Conservation (phyloP, 2,797 vertebrate genomes). For the Glyptemys insculpta region DNA sequence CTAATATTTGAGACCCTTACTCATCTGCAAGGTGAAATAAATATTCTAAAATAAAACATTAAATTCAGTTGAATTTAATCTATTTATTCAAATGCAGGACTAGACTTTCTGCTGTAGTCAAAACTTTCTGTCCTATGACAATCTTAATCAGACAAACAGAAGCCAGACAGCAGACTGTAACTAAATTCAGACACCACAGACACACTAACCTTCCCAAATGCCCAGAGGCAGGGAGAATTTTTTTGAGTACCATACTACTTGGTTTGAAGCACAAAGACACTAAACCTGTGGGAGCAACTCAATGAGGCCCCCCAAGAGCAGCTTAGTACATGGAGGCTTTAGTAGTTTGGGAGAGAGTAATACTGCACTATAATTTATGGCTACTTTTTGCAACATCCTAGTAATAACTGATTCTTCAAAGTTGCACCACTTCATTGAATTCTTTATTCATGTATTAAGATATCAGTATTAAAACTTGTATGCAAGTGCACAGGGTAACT, state of each 20-base stretch:
- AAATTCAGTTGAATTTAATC: not conserved
- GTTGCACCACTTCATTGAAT: not conserved
- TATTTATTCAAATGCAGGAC: not conserved
- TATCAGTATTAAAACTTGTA: not conserved
- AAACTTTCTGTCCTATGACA: not conserved
- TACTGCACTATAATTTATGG: not conserved
- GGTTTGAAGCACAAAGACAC: not conserved
- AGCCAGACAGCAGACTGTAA: not conserved
- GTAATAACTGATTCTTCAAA: not conserved
- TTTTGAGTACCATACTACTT: not conserved
- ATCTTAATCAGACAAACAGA: not conserved
- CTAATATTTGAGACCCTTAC: no score
- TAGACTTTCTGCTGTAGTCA: not conserved
- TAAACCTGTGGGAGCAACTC: not conserved
- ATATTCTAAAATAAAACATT: not conserved
- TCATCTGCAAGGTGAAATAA: not conserved
- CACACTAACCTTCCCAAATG: not conserved
- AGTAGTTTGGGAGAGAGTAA: not conserved
- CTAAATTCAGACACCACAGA: not conserved
- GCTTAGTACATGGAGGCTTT: not conserved
- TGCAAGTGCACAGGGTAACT: not conserved
- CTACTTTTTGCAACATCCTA: not conserved
- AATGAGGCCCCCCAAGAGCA: not conserved
- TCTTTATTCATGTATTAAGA: not conserved
- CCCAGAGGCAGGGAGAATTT: not conserved